Evolutionary conservation across 1,140 invertebrate genomes (phyloP), one percentile per base, ranked within the genome.

Genomic region (Plutomurus gul): DNA sequence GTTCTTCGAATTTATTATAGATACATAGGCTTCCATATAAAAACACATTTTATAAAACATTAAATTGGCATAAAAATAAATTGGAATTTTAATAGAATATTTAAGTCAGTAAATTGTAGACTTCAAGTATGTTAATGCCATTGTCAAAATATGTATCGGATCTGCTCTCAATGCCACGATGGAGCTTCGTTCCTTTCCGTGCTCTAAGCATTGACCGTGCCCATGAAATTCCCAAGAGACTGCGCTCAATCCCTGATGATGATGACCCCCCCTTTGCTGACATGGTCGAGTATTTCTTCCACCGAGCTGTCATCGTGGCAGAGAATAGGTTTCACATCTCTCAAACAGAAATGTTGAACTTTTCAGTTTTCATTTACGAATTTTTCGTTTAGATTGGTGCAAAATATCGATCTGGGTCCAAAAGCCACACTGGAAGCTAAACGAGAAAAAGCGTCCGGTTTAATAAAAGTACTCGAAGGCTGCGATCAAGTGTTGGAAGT

Each of bases 231-330:
- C 95, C 95, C 10, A 94, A 96, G 36, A 91, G 92, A 84, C 89
- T 96, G 6, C 91, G 91, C 84, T 91, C 93, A 84, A 92, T 97
- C 71, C 92, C 94, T 1, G 92, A 90, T 16, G 90, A 90, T 4
- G 88, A 89, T 84, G 92, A 91, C 85, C 93, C 93, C 0, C 90
- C 91, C 80, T 97, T 97, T 88, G 97, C 96, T 87, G 94, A 96
- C 86, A 97, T 97, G 95, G 95, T 97, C 39, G 95, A 96, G 84
- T 97, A 95, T 85, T 97, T 96, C 88, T 97, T 96, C 87, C 95
- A 97, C 85, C 91, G 93, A 72, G 94, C 94, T 13, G 96, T 94
- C 86, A 91, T 86, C 60, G 47, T 85, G 13, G 39, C 78, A 3
- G 73, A 82, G 27, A 10, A 39, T 20, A 75, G 47, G 78, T 33